Evolutionary conservation across 2,797 vertebrate species (phyloP).

Genomic region (Choloepus didactylus): DNA sequence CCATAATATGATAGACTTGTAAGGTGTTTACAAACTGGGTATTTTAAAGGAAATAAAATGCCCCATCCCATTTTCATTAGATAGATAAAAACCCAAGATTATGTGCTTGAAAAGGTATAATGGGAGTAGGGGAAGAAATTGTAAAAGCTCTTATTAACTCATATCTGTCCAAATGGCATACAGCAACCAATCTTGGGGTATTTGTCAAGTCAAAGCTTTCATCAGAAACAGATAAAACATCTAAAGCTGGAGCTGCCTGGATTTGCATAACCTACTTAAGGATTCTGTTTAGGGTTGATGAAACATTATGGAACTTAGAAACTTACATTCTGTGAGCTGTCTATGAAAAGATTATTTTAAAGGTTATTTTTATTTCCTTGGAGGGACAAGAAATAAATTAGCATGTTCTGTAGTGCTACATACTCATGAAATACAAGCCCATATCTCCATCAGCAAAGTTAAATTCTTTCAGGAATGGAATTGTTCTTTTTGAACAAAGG

Average conservation of each 20-base stretch:
- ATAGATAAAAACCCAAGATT: conserved; percentile 30
- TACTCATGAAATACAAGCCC: conserved; percentile 43
- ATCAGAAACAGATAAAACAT: conserved; percentile 47
- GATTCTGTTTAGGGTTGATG: conserved; percentile 41
- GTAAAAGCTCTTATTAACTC: not conserved
- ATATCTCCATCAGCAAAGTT: not conserved
- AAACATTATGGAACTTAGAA: conserved; percentile 19
- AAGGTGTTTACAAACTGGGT: not conserved
- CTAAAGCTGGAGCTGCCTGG: not conserved
- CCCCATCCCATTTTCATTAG: not conserved
- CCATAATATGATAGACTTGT: not conserved
- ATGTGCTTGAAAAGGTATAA: not conserved
- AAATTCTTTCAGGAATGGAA: conserved; percentile 10
- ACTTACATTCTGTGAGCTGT: conserved; percentile 44
- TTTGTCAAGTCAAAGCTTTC: conserved; percentile 63
- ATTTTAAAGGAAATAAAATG: conserved; percentile 54
- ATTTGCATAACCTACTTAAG: conserved; percentile 52
- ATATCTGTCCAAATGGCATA: conserved; percentile 38
- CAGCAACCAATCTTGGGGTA: conserved; percentile 55
- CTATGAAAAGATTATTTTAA: conserved; percentile 28
- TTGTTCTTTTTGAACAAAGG: conserved; percentile 44
- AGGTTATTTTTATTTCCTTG: conserved; percentile 58
- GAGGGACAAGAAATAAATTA: conserved; percentile 45
- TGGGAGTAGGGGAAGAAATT: not conserved
- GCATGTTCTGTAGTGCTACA: not conserved